Evolutionary conservation across 2,888 invertebrate species (phyloP).

Genomic region (Bruchidius siliquastri): DNA sequence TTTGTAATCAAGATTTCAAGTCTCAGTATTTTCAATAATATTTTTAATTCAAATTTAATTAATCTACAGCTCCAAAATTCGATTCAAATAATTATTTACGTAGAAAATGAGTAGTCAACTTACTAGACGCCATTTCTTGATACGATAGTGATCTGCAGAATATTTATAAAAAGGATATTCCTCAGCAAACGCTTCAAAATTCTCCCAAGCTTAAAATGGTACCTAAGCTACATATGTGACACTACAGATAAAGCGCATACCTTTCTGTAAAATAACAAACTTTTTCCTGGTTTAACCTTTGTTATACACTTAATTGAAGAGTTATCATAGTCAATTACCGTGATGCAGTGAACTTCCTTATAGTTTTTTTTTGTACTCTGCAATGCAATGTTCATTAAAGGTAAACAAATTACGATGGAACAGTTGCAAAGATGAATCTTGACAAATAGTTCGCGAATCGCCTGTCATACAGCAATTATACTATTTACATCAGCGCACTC

Average conservation of each 20-base stretch:
- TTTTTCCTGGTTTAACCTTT: background rate
- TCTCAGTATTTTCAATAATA: too few species aligned
- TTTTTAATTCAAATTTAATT: too few species aligned
- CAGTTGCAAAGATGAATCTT: background rate
- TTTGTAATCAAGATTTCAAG: too few species aligned
- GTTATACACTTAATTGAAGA: background rate
- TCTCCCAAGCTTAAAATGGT: background rate
- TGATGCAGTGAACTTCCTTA: background rate
- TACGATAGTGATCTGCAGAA: too few species aligned
- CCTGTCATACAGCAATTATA: background rate
- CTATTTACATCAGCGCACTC: background rate
- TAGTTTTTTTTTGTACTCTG: background rate
- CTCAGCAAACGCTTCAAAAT: too few species aligned
- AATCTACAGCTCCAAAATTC: too few species aligned
- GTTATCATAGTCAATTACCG: background rate
- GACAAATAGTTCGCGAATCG: background rate
- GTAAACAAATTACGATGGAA: background rate
- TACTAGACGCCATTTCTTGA: too few species aligned
- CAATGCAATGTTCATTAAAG: background rate
- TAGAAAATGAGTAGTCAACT: too few species aligned
- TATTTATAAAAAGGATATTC: too few species aligned
- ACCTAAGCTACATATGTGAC: background rate
- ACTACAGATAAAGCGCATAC: background rate
- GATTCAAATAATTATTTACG: too few species aligned
- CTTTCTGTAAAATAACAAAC: background rate